Percentiles rank a stretch among this genome's conserved stretches.
Evolutionary conservation across 2,113 vertebrate genomes (phyloP).

Genomic region (Sturnira hondurensis): DNA sequence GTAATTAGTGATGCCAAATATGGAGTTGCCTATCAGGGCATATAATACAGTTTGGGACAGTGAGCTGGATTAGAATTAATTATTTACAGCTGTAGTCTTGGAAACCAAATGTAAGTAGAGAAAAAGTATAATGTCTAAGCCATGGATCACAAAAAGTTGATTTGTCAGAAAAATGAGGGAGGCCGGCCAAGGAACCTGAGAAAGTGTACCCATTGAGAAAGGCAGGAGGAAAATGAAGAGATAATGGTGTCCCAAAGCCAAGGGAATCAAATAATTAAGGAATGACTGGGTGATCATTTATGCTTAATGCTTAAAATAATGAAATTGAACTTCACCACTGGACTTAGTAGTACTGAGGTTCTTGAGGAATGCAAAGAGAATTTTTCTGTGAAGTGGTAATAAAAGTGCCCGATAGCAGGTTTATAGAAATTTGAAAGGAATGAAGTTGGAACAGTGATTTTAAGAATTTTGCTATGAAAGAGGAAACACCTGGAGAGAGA

Average conservation of each 20-base stretch:
- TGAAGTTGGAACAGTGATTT: neutral
- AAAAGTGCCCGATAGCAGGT: neutral
- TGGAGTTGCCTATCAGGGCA: neutral
- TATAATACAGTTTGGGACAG: neutral
- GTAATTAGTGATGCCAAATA: neutral
- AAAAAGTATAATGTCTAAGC: neutral
- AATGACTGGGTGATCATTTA: neutral
- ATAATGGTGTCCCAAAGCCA: neutral
- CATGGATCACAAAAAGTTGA: neutral
- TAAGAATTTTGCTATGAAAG: neutral
- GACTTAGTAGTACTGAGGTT: neutral
- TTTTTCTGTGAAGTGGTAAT: neutral
- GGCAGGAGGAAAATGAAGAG: neutral
- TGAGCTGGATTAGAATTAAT: neutral
- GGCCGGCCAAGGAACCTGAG: neutral
- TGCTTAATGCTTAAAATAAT: neutral
- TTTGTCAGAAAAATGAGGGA: neutral
- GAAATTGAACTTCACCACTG: neutral
- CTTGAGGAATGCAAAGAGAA: neutral
- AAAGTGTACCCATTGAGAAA: neutral
- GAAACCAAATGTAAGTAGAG: neutral
- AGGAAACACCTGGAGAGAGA: neutral
- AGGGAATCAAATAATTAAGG: neutral
- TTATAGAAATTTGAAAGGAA: neutral
- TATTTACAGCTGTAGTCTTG: neutral